These are phyloP conservation scores for Macaria notata DNA, from an alignment of 2,888 invertebrate species.

Conservation along the genomic window DNA sequence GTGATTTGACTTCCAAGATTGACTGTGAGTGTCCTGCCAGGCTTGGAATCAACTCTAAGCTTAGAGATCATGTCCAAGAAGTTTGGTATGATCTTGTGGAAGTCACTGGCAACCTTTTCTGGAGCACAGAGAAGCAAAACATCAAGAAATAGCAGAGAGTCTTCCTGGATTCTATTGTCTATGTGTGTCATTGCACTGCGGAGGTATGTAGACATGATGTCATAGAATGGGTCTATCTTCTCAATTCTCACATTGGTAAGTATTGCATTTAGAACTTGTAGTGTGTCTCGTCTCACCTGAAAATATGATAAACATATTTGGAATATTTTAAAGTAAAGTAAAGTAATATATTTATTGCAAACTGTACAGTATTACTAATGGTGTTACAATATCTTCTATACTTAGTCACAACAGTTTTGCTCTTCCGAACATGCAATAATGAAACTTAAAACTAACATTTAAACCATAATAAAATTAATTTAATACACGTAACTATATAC, in stretches of 20 bases:
- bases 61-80: conserved; percentile 94
- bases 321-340: too few species aligned
- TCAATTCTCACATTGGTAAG: conserved; percentile 63
- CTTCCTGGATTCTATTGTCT: conserved; percentile 89
- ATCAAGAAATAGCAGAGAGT: conserved; percentile 90
- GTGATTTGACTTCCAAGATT: conserved; percentile 88
- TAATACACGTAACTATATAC: too few species aligned
- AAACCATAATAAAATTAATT: too few species aligned
- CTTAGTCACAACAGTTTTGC: too few species aligned
- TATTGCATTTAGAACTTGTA: conserved; percentile 80
- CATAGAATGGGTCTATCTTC: conserved; percentile 88
- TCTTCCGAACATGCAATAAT: too few species aligned
- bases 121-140: conserved; percentile 87
- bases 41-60: conserved; percentile 83
- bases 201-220: conserved; percentile 89
- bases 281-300: conserved; percentile 79
- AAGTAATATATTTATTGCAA: too few species aligned
- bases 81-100: conserved; percentile 88
- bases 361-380: too few species aligned
- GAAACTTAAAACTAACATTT: too few species aligned
- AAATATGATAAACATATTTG: conserved; percentile 32
- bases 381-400: too few species aligned
- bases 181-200: conserved; percentile 96
- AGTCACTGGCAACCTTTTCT: conserved; percentile 84
- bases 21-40: conserved; percentile 86